Conservation (phyloP, 2,113 vertebrate genomes). For the Misgurnus anguillicaudatus region DNA sequence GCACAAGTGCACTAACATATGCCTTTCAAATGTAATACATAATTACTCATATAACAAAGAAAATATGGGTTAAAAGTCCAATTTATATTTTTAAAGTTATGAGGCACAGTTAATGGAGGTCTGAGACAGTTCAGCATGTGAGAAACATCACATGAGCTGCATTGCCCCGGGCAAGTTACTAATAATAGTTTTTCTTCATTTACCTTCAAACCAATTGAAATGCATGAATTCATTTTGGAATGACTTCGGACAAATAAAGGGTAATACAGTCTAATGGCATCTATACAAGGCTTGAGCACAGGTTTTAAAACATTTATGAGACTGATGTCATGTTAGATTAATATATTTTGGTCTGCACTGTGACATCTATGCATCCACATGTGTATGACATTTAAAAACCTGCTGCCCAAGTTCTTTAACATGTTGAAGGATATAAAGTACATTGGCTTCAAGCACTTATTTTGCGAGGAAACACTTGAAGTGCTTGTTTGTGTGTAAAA, state of each 20-base stretch:
- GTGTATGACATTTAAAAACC: not conserved
- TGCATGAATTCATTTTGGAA: conserved; percentile 24
- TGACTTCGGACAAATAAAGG: not conserved
- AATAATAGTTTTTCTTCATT: conserved; percentile 43
- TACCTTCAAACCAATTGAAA: conserved; percentile 32
- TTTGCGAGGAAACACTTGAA: no score
- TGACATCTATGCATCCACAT: not conserved
- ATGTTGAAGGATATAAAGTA: no score
- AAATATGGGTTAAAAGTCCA: no score
- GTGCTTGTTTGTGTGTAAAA: no score
- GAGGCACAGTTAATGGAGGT: not conserved
- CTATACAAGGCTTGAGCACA: not conserved
- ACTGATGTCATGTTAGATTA: not conserved
- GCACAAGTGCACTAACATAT: no score
- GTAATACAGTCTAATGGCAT: not conserved
- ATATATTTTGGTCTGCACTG: not conserved
- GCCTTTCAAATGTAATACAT: no score
- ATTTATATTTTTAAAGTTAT: no score
- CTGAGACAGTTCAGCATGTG: not conserved
- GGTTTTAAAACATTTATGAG: not conserved
- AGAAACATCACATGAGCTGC: conserved; percentile 33
- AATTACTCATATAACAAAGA: no score
- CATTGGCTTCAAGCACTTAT: no score
- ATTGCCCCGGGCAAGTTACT: conserved; percentile 26
- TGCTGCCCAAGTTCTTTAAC: no score